phyloP scores from a whole-genome alignment of 2,797 vertebrate species.

The Sphaeramia orbicularis region DNA sequence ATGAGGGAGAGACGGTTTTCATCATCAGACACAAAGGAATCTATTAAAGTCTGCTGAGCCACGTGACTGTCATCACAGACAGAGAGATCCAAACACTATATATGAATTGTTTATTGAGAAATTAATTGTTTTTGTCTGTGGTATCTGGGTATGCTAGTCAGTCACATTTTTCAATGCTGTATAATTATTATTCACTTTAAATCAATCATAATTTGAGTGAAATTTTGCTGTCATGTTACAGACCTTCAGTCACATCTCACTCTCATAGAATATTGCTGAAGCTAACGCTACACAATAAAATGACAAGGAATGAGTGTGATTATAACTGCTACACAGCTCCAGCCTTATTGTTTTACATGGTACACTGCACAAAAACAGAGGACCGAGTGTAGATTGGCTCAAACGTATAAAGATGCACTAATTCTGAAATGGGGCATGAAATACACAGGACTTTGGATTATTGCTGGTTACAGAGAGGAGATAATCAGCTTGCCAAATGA shows the following conservation, averaged over 20 bases:
- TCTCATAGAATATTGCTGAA: slow-evolving; percentile 33
- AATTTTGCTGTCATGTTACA: slow-evolving; percentile 12
- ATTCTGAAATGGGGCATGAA: slow-evolving; percentile 83
- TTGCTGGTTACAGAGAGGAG: slow-evolving; percentile 68
- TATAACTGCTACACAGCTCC: slow-evolving; percentile 48
- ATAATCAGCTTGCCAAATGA: slow-evolving; percentile 78
- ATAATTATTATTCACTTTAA: slow-evolving; percentile 18
- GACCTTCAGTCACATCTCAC: slow-evolving; percentile 21
- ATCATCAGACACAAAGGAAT: slow-evolving; percentile 63
- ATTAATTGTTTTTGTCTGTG: slow-evolving; percentile 52
- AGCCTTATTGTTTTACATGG: slow-evolving; percentile 64
- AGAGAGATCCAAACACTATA: slow-evolving; percentile 41
- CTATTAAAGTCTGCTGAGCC: slow-evolving; percentile 33
- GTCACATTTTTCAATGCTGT: slow-evolving; percentile 3
- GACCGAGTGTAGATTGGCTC: slow-evolving; percentile 48
- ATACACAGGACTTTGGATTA: slow-evolving; percentile 68
- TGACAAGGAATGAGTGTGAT: slow-evolving; percentile 56
- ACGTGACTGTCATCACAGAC: slow-evolving; percentile 25
- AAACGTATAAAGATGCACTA: slow-evolving; percentile 64
- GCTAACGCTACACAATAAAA: slow-evolving; percentile 57
- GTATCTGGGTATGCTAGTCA: slow-evolving; percentile 11
- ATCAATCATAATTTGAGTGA: slow-evolving; percentile 15
- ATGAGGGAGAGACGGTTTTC: slow-evolving; percentile 58
- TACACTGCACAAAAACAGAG: slow-evolving; percentile 65
- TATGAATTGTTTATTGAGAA: slow-evolving; percentile 58